Percentiles rank a stretch among this genome's conserved stretches.
Conservation (phyloP, 2,797 vertebrate species). For the Discoglossus pictus region DNA sequence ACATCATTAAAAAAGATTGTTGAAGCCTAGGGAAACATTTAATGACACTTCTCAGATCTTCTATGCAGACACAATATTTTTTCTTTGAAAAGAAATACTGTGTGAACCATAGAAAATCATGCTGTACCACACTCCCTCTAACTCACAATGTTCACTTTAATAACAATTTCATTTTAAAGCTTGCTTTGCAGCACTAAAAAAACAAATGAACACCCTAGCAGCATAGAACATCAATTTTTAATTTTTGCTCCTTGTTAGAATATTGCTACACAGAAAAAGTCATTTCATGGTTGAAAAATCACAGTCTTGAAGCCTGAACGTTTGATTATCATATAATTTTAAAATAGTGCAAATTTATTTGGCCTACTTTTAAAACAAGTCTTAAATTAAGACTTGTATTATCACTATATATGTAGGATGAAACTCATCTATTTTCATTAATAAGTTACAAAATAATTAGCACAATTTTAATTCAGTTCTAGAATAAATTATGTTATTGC, state of each 20-base stretch:
- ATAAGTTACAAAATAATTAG: too few relatives aligned
- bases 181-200: slow-evolving; percentile 17
- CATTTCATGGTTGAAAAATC: slow-evolving; percentile 45
- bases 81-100: slow-evolving; percentile 29
- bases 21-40: slow-evolving; percentile 45
- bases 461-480: too few relatives aligned
- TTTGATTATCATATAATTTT: slow-evolving; percentile 33
- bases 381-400: slow-evolving; percentile 13
- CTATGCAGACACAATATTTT: slow-evolving; percentile 37
- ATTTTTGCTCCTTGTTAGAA: slow-evolving; percentile 39
- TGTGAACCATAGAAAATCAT: slow-evolving; percentile 27
- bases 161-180: slow-evolving; percentile 23
- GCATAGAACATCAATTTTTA: slow-evolving; percentile 33
- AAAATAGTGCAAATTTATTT: slow-evolving; percentile 25
- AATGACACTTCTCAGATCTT: slow-evolving; percentile 43
- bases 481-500: too few relatives aligned
- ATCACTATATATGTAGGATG: too few relatives aligned
- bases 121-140: slow-evolving; percentile 1
- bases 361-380: slow-evolving; percentile 34
- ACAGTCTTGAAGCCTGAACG: slow-evolving; percentile 34
- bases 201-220: slow-evolving; percentile 37
- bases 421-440: too few relatives aligned
- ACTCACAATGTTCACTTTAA: slow-evolving; percentile 13
- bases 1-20: slow-evolving; percentile 50
- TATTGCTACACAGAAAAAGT: slow-evolving; percentile 34